Evolutionary conservation across 2,888 invertebrate genomes (phyloP), one percentile per base, ranked within the genome.

Genomic region (Drosophila paucipuncta): DNA sequence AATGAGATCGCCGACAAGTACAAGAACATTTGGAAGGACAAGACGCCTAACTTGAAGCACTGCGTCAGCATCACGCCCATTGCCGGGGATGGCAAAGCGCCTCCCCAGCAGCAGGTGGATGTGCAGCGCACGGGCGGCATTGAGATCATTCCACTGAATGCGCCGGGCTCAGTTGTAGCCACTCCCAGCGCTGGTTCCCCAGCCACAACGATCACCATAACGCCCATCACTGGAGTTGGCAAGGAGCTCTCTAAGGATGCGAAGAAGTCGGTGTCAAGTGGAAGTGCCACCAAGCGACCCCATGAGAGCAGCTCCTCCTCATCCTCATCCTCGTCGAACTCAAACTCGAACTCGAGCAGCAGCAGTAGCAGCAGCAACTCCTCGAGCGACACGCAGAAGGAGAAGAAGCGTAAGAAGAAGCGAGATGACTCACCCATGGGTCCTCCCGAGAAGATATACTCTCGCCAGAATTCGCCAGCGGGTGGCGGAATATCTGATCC

Each of bases 201-300:
- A 25, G 96, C 97, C 13, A 96, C 96, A 89, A 97, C 97, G 1
- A 97, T 97, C 68, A 97, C 97, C 0, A 97, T 98, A 66, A 98
- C 97, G 0, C 97, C 97, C 4, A 97, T 97, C 49, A 92, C 91
- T 33, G 81, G 82, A n/a, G 35, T 30, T 52, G 72, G 76, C 13
- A 91, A 87, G 28, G 85, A 85, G 7, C 10, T 68, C 1, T 39
- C 58, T 10, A 85, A 90, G 54, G 80, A 78, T 4, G 50, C 68
- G 0, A 87, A 87, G 35, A 90, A 88, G 47, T 61, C 74, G 6
- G 30, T 58, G 4, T 28, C 68, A 3, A 58, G 78, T 62, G 82
- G 71, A 28, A 55, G 35, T 50, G 80, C 59, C 4, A 79, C 55
- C n/a, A 91, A 82, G 50, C 67, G 88, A 3, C 75, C 89, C 2